These are phyloP conservation scores for Tenthredo livida DNA, from an alignment of 2,888 invertebrate species.

Conservation along the genomic window DNA sequence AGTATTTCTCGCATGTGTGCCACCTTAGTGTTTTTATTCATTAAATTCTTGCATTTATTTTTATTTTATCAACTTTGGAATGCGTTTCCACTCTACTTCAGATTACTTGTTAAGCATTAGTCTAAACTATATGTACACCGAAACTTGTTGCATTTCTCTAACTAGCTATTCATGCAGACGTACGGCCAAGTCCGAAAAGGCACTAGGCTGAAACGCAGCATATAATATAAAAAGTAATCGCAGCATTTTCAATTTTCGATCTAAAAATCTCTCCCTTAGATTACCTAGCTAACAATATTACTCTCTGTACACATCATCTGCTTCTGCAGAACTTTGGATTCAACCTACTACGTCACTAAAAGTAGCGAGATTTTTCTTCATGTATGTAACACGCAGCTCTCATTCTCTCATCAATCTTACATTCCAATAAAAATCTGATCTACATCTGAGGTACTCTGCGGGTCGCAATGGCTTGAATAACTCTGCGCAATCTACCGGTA, in stretches of 20 bases:
- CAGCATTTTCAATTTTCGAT: not conserved
- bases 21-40: not conserved
- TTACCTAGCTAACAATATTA: slow-evolving; percentile 30
- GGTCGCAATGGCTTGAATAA: slow-evolving; percentile 74
- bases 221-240: slow-evolving; percentile 21
- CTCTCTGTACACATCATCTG: not conserved
- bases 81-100: not conserved
- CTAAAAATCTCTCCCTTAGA: not conserved
- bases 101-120: not conserved
- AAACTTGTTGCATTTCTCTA: not conserved
- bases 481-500: slow-evolving; percentile 72
- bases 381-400: not conserved
- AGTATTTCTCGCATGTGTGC: not conserved
- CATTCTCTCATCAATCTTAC: not conserved
- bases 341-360: not conserved
- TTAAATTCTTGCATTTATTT: not conserved
- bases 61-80: slow-evolving; percentile 1
- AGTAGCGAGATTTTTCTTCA: not conserved
- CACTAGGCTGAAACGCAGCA: slow-evolving; percentile 1
- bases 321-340: not conserved
- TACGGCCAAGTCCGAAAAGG: not conserved
- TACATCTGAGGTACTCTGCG: slow-evolving; percentile 75
- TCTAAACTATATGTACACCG: slow-evolving; percentile 1
- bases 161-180: not conserved
- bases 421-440: slow-evolving; percentile 2